Evolutionary conservation across 2,797 vertebrate genomes (phyloP).

Genomic region (Mus minutoides): DNA sequence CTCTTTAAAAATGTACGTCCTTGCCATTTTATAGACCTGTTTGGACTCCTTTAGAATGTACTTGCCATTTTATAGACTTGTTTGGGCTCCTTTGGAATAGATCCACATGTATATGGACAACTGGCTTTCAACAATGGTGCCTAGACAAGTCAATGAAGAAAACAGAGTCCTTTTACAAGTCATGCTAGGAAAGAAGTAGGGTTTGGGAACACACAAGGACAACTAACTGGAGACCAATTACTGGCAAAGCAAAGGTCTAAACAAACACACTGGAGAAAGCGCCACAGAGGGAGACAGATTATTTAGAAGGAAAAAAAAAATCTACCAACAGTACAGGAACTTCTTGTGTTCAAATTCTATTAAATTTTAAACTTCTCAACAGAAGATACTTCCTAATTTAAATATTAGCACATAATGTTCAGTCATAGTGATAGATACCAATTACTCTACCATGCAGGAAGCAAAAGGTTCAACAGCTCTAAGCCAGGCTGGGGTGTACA

Average conservation of each 20-base stretch:
- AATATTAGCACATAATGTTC: not conserved
- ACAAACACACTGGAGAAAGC: not conserved
- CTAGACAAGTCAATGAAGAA: not conserved
- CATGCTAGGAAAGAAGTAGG: not conserved
- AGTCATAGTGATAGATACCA: not conserved
- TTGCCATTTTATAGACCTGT: not conserved
- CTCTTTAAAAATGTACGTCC: not conserved
- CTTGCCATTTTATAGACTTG: not conserved
- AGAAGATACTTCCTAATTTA: not conserved
- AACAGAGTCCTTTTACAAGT: slow-evolving; percentile 2
- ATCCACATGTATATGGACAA: not conserved
- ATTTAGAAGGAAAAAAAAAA: not conserved
- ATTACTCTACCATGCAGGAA: not conserved
- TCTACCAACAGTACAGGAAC: not conserved
- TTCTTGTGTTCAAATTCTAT: slow-evolving; percentile 2
- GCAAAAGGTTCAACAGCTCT: not conserved
- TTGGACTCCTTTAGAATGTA: too few relatives aligned
- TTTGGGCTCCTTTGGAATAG: not conserved
- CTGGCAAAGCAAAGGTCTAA: not conserved
- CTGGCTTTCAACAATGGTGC: not conserved
- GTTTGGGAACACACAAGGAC: not conserved
- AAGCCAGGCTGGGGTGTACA: not conserved
- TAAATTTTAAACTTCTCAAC: slow-evolving; percentile 55
- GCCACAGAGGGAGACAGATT: not conserved
- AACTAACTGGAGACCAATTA: not conserved